Evolutionary conservation across 2,888 invertebrate species (phyloP).

Genomic region (Homarus gammarus): DNA sequence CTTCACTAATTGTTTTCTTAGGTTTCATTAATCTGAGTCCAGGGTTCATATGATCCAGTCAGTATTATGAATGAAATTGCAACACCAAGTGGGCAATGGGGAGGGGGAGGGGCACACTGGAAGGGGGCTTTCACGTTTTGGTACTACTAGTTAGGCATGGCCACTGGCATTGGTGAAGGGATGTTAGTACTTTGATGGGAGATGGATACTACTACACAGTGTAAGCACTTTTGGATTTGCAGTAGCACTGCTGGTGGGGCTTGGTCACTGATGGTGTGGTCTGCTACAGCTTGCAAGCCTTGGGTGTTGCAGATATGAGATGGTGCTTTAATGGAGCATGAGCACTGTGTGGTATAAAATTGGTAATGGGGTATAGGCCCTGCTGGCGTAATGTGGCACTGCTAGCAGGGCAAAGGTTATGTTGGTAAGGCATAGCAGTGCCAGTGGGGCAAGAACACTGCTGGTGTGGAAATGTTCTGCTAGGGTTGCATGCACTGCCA

Average conservation of each 20-base stretch:
- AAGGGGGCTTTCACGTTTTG: conserved; percentile 4
- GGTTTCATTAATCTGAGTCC: conserved; percentile 12
- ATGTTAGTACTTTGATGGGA: not conserved
- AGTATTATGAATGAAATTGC: not conserved
- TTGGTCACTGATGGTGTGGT: not conserved
- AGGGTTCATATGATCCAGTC: conserved; percentile 7
- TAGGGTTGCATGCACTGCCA: not conserved
- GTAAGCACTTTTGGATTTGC: not conserved
- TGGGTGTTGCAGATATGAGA: not conserved
- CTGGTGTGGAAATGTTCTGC: not conserved
- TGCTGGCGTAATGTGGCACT: conserved; percentile 12
- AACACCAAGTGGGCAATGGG: not conserved
- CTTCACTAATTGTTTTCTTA: not conserved
- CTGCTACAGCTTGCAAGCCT: not conserved
- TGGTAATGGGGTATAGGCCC: conserved; percentile 6
- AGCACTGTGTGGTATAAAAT: not conserved
- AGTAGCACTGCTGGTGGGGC: not conserved
- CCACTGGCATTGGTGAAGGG: not conserved
- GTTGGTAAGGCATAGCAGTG: not conserved
- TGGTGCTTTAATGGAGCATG: not conserved
- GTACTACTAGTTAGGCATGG: conserved; percentile 5
- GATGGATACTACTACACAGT: not conserved
- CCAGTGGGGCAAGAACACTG: not conserved
- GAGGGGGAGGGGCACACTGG: not conserved
- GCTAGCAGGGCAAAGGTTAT: conserved; percentile 1